Conservation (phyloP, 2,888 invertebrate species). For the Ferdinandea cuprea region DNA sequence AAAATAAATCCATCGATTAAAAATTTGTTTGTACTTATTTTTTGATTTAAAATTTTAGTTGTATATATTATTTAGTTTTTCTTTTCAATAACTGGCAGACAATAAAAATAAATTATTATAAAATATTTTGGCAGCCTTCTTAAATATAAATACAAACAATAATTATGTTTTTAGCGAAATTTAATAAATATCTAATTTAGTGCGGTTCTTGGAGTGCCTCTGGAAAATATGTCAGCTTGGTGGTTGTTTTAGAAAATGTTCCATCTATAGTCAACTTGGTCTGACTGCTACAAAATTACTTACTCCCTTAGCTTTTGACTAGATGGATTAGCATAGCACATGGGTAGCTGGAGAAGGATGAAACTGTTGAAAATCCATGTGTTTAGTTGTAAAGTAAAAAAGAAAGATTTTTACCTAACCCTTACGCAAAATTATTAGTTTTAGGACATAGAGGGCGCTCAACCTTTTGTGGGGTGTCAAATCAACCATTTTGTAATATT, state of each 20-base stretch:
- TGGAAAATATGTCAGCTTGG: not conserved
- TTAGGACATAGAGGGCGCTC: no score
- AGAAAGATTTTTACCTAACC: no score
- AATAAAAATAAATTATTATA: slow-evolving; percentile 47
- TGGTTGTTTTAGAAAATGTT: not conserved
- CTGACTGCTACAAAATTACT: no score
- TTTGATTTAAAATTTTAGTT: not conserved
- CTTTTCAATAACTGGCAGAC: slow-evolving; percentile 52
- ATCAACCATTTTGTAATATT: no score
- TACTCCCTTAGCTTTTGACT: no score
- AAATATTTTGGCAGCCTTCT: slow-evolving; percentile 45
- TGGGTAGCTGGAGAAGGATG: no score
- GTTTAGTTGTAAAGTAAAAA: no score
- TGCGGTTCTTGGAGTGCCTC: not conserved
- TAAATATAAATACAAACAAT: not conserved
- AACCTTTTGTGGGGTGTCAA: no score
- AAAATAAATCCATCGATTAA: slow-evolving; percentile 12
- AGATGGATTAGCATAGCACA: no score
- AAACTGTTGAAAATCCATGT: no score
- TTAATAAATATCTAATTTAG: not conserved
- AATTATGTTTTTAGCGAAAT: not conserved
- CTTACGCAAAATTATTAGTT: no score
- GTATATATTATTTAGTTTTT: not conserved
- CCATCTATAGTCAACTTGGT: no score
- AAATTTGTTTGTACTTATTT: slow-evolving; percentile 44